phyloP scores from a whole-genome alignment of 2,113 vertebrate species.

The Cinclus mexicanus region DNA sequence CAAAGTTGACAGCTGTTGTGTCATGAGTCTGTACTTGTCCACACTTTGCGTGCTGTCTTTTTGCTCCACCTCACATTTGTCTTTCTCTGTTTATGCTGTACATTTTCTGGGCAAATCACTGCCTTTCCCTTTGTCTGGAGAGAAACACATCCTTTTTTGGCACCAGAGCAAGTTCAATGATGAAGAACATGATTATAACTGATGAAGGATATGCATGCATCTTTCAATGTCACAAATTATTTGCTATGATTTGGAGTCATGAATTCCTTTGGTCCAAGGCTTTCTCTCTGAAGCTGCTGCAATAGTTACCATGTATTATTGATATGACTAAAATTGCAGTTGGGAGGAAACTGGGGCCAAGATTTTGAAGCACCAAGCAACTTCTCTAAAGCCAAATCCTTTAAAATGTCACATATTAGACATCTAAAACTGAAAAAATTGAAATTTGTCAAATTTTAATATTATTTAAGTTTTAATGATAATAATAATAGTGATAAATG shows the following conservation, averaged over 20 bases:
- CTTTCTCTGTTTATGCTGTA: not conserved
- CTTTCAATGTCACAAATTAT: constrained; percentile 24
- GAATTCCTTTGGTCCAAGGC: not conserved
- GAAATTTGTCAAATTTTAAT: not conserved
- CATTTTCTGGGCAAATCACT: not conserved
- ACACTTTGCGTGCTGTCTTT: not conserved
- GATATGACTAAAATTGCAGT: not conserved
- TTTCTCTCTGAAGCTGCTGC: constrained; percentile 24
- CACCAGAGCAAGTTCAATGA: not conserved
- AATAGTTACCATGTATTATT: not conserved
- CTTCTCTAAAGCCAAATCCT: not conserved
- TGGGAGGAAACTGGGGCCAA: not conserved
- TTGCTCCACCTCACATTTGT: not conserved
- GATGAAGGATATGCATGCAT: constrained; percentile 35
- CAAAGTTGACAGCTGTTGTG: not conserved
- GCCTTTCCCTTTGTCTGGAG: not conserved
- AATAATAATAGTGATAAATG: not conserved
- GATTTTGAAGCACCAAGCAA: not conserved
- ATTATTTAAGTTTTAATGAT: not conserved
- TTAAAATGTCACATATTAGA: not conserved
- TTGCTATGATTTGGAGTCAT: constrained; percentile 16
- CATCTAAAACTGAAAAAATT: not conserved
- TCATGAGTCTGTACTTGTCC: constrained; percentile 29
- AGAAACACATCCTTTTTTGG: constrained; percentile 41
- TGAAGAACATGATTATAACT: constrained; percentile 22